phyloP scores from a whole-genome alignment of 2,888 invertebrate genomes.

The Megaustenia siamemsis region DNA sequence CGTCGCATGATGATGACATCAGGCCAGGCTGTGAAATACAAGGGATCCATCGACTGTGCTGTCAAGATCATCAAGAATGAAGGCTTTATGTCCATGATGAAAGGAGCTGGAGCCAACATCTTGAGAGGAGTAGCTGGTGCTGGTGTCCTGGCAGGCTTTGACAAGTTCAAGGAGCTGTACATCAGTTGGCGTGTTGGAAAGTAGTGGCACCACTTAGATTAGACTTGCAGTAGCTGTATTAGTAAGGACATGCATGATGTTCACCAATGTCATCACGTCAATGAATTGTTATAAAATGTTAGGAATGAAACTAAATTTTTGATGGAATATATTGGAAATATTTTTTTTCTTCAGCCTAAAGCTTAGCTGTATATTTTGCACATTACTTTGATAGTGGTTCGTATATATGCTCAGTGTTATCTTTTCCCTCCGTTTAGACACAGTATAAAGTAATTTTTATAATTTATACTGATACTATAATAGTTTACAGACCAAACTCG shows the following conservation, averaged over 20 bases:
- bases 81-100: slow-evolving; percentile 93
- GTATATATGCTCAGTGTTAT: not conserved
- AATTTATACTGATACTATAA: not conserved
- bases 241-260: not conserved
- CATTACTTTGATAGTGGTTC: not conserved
- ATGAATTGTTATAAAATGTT: too few species aligned
- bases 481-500: not conserved
- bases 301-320: too few species aligned
- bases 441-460: not conserved
- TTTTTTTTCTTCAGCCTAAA: too few species aligned
- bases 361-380: not conserved
- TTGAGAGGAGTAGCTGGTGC: slow-evolving; percentile 79
- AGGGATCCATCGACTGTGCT: slow-evolving; percentile 95
- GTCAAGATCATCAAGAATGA: slow-evolving; percentile 90
- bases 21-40: slow-evolving; percentile 82
- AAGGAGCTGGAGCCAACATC: slow-evolving; percentile 83
- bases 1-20: slow-evolving; percentile 99
- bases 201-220: not conserved
- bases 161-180: slow-evolving; percentile 77
- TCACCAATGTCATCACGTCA: not conserved
- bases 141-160: slow-evolving; percentile 79
- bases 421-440: not conserved
- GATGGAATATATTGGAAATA: too few species aligned
- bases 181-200: slow-evolving; percentile 56
- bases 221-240: not conserved